Percentiles rank a stretch among this genome's conserved stretches.
phyloP scores from a whole-genome alignment of 2,797 vertebrate species.

The Mus spretus region DNA sequence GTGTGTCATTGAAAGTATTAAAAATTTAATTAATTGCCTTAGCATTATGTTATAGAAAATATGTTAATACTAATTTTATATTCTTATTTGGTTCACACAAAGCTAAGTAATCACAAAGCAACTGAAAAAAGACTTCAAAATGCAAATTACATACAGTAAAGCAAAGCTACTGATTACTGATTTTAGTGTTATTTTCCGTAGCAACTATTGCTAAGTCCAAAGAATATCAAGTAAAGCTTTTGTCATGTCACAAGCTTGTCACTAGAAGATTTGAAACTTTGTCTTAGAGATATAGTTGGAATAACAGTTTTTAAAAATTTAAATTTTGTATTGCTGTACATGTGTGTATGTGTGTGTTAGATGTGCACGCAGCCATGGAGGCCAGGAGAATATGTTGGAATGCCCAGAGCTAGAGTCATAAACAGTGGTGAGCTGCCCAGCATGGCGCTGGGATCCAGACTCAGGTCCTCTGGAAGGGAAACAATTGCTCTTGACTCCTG shows the following conservation, averaged over 20 bases:
- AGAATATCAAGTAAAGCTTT: conserved; percentile 43
- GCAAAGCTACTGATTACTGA: conserved; percentile 66
- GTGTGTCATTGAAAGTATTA: conserved; percentile 67
- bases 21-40: conserved; percentile 79
- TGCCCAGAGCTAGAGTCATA: background rate
- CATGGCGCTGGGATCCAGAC: background rate
- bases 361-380: background rate
- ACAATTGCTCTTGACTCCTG: background rate
- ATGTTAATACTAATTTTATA: conserved; percentile 57
- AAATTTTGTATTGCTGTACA: background rate
- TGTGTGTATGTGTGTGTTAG: background rate
- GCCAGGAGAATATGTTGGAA: background rate
- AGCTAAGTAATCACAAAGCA: conserved; percentile 68
- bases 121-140: conserved; percentile 70
- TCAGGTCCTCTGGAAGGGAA: background rate
- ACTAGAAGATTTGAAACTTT: conserved; percentile 54
- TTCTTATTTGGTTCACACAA: conserved; percentile 70
- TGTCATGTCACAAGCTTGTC: conserved; percentile 6
- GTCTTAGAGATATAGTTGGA: background rate
- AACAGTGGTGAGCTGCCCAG: background rate
- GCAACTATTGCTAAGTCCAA: conserved; percentile 44
- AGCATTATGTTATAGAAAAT: conserved; percentile 66
- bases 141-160: conserved; percentile 70
- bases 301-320: background rate
- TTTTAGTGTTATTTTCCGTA: conserved; percentile 66